Base-by-base conservation (phyloP, 2,797 vertebrate genomes). In the Mormyrops boulengeri region DNA sequence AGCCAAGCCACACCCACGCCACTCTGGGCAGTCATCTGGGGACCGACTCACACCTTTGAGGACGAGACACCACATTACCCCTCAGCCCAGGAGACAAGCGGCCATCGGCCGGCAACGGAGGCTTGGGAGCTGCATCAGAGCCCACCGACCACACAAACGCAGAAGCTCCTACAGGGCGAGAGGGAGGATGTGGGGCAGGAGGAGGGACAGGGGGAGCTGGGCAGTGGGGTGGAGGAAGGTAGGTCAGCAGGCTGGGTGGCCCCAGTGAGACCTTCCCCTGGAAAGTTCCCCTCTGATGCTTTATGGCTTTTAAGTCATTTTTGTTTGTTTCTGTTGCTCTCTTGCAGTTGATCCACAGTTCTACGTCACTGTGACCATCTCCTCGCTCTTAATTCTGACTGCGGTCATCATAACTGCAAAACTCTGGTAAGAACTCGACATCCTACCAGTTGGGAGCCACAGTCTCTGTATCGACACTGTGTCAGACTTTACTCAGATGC, bases 331-430 rank as follows among this genome's bases (percentile, higher is more conserved):
- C 8, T 80, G 49, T 87, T 88, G 55, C 50, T 80, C 87, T 38
- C 8, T 80, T 95, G 90, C 94, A 97, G 96, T 96, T 93, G 96
- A 97, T 93, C 96, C 96, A 93, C 96, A 97, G 95, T 96, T 97
- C 94, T 97, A 97, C 91, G 96, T 97, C 93, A 97, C 96, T 66
- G 95, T 97, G 94, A 97, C 95, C 92, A 97, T 97, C 94, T 97
- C 96, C 34, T 95, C 96, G n/a, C 93, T 97, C 92, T 96, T 97
- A 92, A 95, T 97, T 94, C 91, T 97, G 91, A 96, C 94, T 44
- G 96, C 96, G 17, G 93, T 96, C 93, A 89, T 96, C 93, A 96
- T 97, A 89, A 95, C 95, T 90, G 96, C 96, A 91, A 97, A 97
- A 95, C 95, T 97, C 93, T 96, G 96, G 96, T 97, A 96, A 94